phyloP scores from a whole-genome alignment of 2,888 invertebrate genomes.

The Andrena trimmerana region DNA sequence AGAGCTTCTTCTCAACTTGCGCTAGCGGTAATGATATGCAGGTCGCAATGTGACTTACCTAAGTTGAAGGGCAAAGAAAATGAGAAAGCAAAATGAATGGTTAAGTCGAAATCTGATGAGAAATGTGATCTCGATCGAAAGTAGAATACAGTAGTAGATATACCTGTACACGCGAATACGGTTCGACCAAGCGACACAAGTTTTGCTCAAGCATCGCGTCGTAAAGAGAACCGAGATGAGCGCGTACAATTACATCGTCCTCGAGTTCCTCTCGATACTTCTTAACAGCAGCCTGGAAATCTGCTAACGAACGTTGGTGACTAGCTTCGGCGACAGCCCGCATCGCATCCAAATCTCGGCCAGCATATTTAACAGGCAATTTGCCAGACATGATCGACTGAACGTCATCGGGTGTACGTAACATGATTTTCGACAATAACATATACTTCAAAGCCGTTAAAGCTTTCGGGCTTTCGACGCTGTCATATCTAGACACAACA shows the following conservation, averaged over 20 bases:
- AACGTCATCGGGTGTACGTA: conserved; percentile 98
- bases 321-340: conserved; percentile 98
- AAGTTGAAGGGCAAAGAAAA: neutral
- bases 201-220: conserved; percentile 99
- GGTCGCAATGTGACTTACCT: conserved; percentile 94
- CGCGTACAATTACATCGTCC: conserved; percentile 98
- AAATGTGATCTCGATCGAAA: neutral
- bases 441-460: conserved; percentile 99
- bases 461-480: conserved; percentile 96
- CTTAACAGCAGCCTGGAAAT: conserved; percentile 96
- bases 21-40: conserved; percentile 95
- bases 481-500: conserved; percentile 87
- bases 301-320: conserved; percentile 97
- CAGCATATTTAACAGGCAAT: conserved; percentile 97
- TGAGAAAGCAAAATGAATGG: neutral
- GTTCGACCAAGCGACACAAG: conserved; percentile 98
- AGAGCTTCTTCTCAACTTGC: conserved; percentile 98
- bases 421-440: conserved; percentile 99
- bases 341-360: conserved; percentile 99
- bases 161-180: conserved; percentile 97
- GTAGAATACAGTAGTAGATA: neutral
- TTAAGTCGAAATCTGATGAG: too few relatives aligned
- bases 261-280: conserved; percentile 95
- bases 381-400: conserved; percentile 98
- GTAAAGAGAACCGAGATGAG: conserved; percentile 98